Conservation (phyloP, 1,140 invertebrate species). For the Luehdorfia chinensis region DNA sequence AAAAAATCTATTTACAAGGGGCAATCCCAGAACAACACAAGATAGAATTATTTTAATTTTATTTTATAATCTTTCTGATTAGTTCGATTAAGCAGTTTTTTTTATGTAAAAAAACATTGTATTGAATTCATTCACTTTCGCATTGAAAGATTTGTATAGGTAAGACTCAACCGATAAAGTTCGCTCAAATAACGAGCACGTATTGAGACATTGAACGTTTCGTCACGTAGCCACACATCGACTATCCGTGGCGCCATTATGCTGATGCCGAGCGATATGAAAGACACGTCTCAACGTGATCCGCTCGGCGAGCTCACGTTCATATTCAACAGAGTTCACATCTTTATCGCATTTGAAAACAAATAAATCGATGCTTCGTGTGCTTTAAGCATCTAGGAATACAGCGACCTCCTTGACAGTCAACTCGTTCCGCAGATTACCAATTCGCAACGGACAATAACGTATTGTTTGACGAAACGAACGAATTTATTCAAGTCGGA, state of each 20-base stretch:
- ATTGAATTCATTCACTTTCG: too few species aligned
- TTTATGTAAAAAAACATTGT: too few species aligned
- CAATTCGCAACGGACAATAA: not conserved
- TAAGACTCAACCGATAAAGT: not conserved
- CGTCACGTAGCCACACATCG: constrained; percentile 43
- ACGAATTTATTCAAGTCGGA: too few species aligned
- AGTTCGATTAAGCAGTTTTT: too few species aligned
- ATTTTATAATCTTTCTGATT: too few species aligned
- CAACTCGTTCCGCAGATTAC: not conserved
- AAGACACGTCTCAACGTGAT: constrained; percentile 19
- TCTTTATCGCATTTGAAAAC: constrained; percentile 14
- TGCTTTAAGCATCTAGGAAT: constrained; percentile 9
- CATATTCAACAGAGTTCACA: constrained; percentile 2
- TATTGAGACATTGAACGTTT: constrained; percentile 42
- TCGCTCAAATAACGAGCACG: constrained; percentile 25
- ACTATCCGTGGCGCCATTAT: constrained; percentile 40
- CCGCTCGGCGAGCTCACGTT: not conserved
- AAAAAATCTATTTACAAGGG: too few species aligned
- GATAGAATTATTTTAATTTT: too few species aligned
- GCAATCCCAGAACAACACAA: too few species aligned
- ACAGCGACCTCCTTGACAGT: not conserved
- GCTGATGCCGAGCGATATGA: constrained; percentile 41
- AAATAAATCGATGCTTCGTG: constrained; percentile 12
- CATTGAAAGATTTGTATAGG: not conserved
- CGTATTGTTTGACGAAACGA: too few species aligned